Conservation (phyloP, 1,140 invertebrate species). For the Drosophila mauritiana region DNA sequence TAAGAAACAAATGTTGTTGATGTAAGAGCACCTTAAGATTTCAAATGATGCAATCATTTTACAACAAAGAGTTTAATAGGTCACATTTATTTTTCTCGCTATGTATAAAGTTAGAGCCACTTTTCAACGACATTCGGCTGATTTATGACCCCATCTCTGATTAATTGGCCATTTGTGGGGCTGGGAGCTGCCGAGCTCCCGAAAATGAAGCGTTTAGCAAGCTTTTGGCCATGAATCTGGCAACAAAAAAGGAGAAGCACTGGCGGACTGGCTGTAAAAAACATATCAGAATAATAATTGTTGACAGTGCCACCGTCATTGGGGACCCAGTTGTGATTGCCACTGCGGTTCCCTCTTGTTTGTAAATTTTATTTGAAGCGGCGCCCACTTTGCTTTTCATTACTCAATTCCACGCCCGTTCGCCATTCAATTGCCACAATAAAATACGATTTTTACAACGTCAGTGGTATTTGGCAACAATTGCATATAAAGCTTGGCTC, state of each 20-base stretch:
- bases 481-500: slow-evolving; percentile 50
- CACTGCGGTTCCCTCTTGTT: slow-evolving; percentile 23
- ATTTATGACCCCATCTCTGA: slow-evolving; percentile 66
- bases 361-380: slow-evolving; percentile 34
- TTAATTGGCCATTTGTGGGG: slow-evolving; percentile 55
- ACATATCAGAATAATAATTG: slow-evolving; percentile 77
- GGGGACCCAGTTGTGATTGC: slow-evolving; percentile 40
- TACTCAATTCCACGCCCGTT: slow-evolving; percentile 81
- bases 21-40: no score
- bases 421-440: slow-evolving; percentile 78
- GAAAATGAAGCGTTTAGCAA: slow-evolving; percentile 28
- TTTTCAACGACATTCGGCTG: slow-evolving; percentile 43
- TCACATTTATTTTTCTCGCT: background rate
- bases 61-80: no score
- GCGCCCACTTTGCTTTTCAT: slow-evolving; percentile 55
- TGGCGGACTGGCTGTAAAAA: slow-evolving; percentile 41
- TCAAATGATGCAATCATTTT: no score
- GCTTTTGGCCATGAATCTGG: slow-evolving; percentile 18
- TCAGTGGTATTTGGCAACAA: slow-evolving; percentile 57
- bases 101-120: background rate
- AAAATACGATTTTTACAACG: slow-evolving; percentile 76
- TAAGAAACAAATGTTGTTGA: no score
- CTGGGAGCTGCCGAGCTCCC: background rate
- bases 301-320: slow-evolving; percentile 54
- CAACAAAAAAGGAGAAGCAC: slow-evolving; percentile 20